Evolutionary conservation across 2,113 vertebrate species (phyloP), one percentile per base, ranked within the genome.

Genomic region (Piaya cayana): DNA sequence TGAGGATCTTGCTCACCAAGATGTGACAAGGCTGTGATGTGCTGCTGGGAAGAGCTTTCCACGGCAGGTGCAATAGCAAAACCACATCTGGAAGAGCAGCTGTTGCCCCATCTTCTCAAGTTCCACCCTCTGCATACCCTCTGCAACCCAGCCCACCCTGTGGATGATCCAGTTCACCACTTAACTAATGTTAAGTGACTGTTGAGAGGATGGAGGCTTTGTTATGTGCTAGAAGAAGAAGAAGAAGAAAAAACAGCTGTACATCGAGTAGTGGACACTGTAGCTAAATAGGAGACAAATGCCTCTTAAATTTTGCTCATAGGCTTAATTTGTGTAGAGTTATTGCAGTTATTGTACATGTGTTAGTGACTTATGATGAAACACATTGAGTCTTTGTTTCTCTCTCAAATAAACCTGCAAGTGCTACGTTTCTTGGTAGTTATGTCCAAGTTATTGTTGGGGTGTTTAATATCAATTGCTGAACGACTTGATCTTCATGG

Each of bases 121-220:
- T 37, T 2, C 4, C 9, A 1, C 0, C 8, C 8, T 30, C 47
- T 4, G 5, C 42, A 30, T 42, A 59, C 15, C 19, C 32, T 47
- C 42, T 50, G 52, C 27, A 49, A 5, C 11, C 25, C n/a, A 77
- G 23, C 12, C 47, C 22, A 55, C 15, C 8, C 8, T 1, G 10
- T 58, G 25, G 12, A 30, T 11, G 68, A 64, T 37, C 8, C n/a
- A 67, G 30, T 45, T 67, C 30, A 88, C 25, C 75, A 79, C 16
- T 25, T 90, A 82, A 47, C 56, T 56, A 18, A 72, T 34, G 27
- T 56, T 74, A 82, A 63, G 34, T 9, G 7, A 45, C 26, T 62
- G 9, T 62, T 68, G 12, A 19, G 12, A 58, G 37, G 25, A 62
- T 12, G 39, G 36, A 78, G 21, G 18, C 11, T 91, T 93, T 78